Evolutionary conservation across 2,888 invertebrate species (phyloP), one percentile per base, ranked within the genome.

Genomic region (Eurytoma adleriae): DNA sequence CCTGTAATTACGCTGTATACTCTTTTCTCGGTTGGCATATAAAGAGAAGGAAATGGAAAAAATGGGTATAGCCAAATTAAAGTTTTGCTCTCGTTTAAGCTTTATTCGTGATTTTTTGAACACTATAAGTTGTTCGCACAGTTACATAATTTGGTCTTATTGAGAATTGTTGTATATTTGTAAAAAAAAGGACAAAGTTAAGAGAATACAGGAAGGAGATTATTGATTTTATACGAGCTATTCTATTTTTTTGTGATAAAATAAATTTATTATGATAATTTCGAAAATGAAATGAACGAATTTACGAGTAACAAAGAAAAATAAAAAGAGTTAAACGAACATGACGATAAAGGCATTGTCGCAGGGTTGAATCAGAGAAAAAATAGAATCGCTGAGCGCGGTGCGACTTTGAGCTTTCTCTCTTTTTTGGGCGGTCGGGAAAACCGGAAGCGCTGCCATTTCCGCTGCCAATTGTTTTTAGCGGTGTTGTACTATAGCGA

Each of bases 381-480:
- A 64, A 76, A 54, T 3, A 30, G 16, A 79, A 80, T 59, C 50
- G 59, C 59, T 78, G 57, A 73, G 24, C 52, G 70, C 40, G 40
- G 77, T 73, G 57, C 70, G 56, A 70, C 69, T 68, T 67, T 70
- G 59, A 74, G 59, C 59, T 78, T 78, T 73, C 61, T 80, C 77
- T 78, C 71, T 78, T 62, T 62, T 30, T 64, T 74, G 56, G 82
- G 82, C 80, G 82, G 80, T 80, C 80, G 68, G 78, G 74, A 82
- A 78, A 82, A 78, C 80, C 80, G 80, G 78, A 78, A 78, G 72
- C 75, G 82, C 80, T 82, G 80, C 82, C 82, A 80, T 82, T 82
- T 80, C 82, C 82, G 82, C 82, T 82, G 78, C 82, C 80, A 80
- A 78, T 78, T 80, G 72, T 80, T 80, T 76, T 82, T 78, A 82